Evolutionary conservation across 2,797 vertebrate species (phyloP).

Genomic region (Sciurus carolinensis): DNA sequence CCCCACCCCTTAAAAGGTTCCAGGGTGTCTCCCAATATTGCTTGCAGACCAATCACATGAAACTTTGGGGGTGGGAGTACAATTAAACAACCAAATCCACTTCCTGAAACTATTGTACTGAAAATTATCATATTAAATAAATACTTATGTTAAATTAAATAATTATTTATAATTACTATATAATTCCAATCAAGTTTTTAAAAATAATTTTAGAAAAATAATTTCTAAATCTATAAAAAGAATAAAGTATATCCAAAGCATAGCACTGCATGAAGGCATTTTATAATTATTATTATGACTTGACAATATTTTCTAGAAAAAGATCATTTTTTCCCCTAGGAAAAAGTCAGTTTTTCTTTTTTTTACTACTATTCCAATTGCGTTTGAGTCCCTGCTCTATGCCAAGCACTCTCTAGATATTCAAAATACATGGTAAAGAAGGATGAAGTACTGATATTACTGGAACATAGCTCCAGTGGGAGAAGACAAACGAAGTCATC

Average conservation of each 20-base stretch:
- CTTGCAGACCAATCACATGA: background rate
- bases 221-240: background rate
- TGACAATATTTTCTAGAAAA: background rate
- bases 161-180: background rate
- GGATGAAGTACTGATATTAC: background rate
- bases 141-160: too few species aligned
- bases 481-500: background rate
- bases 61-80: background rate
- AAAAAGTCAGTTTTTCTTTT: background rate
- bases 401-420: background rate
- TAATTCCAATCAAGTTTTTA: background rate
- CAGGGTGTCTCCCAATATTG: background rate
- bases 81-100: background rate
- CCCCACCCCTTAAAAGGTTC: background rate
- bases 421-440: background rate
- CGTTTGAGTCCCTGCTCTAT: background rate
- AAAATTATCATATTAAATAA: background rate
- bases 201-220: background rate
- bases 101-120: background rate
- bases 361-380: background rate
- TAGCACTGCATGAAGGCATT: background rate
- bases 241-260: background rate
- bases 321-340: background rate
- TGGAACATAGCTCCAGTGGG: background rate
- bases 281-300: background rate